Conservation (phyloP, 2,113 vertebrate species). For the Toxotes jaculatrix region DNA sequence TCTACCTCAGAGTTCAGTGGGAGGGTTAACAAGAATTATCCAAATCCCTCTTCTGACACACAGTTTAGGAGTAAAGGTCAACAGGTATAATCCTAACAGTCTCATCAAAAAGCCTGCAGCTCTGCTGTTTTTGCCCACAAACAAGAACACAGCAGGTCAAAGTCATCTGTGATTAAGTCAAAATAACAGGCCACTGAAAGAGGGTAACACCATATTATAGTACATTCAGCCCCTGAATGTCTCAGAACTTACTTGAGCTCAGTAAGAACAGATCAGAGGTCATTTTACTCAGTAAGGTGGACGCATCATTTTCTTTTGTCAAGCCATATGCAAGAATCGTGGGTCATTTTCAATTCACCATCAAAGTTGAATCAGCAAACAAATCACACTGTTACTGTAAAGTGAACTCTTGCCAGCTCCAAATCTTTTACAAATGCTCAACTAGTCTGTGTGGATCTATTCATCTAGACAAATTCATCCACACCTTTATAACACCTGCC, state of each 20-base stretch:
- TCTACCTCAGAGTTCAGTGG: conserved; percentile 22
- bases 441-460: neutral
- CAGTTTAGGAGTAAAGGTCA: conserved; percentile 12
- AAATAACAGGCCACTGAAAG: neutral
- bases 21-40: conserved; percentile 51
- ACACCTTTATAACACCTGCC: neutral
- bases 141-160: neutral
- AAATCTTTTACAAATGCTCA: neutral
- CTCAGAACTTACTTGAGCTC: neutral
- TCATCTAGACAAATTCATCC: neutral
- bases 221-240: neutral
- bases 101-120: conserved; percentile 58
- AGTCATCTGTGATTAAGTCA: neutral
- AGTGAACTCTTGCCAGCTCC: too few species aligned
- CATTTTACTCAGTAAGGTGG: neutral
- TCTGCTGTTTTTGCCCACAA: conserved; percentile 10
- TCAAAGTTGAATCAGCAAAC: too few species aligned
- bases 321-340: too few species aligned
- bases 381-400: too few species aligned
- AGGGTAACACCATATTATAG: neutral
- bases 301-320: too few species aligned
- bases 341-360: neutral
- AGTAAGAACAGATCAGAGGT: neutral
- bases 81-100: conserved; percentile 47
- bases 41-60: conserved; percentile 51